Base-by-base conservation (phyloP, 2,113 vertebrate genomes). In the Calidris pugnax region DNA sequence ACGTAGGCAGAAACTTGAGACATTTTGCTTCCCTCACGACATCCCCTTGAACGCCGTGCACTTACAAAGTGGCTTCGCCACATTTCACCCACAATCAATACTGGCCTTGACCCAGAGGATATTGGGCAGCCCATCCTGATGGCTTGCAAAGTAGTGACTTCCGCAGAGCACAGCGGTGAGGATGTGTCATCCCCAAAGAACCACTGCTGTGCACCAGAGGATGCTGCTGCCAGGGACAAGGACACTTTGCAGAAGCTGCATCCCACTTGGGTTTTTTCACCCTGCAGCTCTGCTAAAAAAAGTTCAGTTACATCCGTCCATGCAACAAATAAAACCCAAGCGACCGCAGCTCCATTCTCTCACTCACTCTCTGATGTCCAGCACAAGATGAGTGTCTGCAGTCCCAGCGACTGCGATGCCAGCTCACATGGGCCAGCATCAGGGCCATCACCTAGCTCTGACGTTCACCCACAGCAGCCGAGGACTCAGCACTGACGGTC, bases 1-100 rank as follows among this genome's bases (percentile, higher is more conserved):
- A 96, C 74, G 84, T 95, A 96, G 74, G 88, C 90, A 94, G 90
- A 91, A 68, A 83, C 51, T 43, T 53, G 51, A 87, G 55, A 66
- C 39, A 10, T 72, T 68, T 37, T 85, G 45, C 87, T 51, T 88
- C 43, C 57, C 62, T 75, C 67, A 89, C 10, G 0, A 51, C 4
- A 0, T 80, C 21, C 32, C n/a, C 66, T 87, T 43, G 57, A 96
- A 89, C 0, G 0, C 50, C 32, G 21, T 6, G 26, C 14, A 22
- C 47, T 87, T 92, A 53, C 37, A 78, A 90, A 77, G 67, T 19
- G 27, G 51, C 56, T 97, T 95, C 0, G 0, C 55, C 83, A 74
- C 24, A 19, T 68, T 41, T 93, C 60, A 62, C 79, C 90, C 50
- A 66, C 50, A 88, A 57, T 87, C 66, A 43, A 53, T 85, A 80